Conservation (phyloP, 2,797 vertebrate genomes). For the Cuniculus paca region DNA sequence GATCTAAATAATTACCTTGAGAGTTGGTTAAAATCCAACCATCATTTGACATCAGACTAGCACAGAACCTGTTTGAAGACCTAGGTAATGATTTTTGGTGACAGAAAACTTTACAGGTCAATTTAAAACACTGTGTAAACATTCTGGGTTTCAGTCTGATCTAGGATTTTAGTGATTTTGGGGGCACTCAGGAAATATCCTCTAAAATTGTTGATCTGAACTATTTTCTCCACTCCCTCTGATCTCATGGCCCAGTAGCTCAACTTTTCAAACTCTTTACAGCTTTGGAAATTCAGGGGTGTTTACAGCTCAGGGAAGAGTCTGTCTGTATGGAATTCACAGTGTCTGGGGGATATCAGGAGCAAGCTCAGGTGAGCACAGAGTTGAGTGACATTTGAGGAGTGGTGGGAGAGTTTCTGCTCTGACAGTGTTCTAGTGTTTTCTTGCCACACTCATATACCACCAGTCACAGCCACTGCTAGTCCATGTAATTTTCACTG, state of each 20-base stretch:
- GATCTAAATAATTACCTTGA: background rate
- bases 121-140: background rate
- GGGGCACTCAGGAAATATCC: background rate
- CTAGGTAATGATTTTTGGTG: background rate
- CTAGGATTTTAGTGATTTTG: background rate
- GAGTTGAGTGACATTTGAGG: background rate
- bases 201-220: background rate
- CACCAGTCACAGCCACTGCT: background rate
- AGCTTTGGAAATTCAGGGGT: background rate
- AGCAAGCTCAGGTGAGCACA: background rate
- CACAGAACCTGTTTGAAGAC: background rate
- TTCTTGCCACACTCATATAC: background rate
- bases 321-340: background rate
- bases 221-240: background rate
- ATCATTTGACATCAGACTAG: background rate
- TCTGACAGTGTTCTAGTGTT: background rate
- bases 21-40: background rate
- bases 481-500: background rate
- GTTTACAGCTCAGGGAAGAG: background rate
- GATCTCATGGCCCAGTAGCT: background rate
- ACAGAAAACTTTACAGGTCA: background rate
- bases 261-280: background rate
- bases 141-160: background rate
- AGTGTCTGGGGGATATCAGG: background rate
- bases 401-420: no score